These are phyloP conservation scores for Calameuta pallipes DNA, from an alignment of 2,888 invertebrate genomes.

Conservation along the genomic window DNA sequence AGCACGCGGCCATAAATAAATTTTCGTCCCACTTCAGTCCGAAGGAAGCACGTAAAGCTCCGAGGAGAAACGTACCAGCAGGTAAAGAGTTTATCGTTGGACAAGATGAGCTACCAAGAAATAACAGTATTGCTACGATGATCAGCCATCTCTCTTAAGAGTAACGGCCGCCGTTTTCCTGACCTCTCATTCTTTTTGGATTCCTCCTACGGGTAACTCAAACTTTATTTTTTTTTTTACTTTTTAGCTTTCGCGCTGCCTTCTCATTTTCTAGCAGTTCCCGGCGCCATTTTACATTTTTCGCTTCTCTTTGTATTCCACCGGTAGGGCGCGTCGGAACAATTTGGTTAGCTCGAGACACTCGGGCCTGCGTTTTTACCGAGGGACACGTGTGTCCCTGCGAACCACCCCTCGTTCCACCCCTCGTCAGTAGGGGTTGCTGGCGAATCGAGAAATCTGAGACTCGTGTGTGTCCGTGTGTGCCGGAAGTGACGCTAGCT, in stretches of 20 bases:
- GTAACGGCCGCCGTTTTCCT: background rate
- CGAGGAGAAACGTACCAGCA: background rate
- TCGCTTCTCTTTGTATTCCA: constrained; percentile 31
- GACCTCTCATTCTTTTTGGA: background rate
- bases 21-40: background rate
- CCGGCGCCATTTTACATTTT: constrained; percentile 3
- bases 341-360: constrained; percentile 29
- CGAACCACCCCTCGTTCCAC: background rate
- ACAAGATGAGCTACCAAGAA: background rate
- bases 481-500: background rate
- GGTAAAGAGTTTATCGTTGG: background rate
- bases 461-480: background rate
- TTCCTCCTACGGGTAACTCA: too few species aligned
- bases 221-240: background rate
- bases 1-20: background rate
- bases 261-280: constrained; percentile 16
- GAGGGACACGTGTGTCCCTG: background rate
- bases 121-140: background rate
- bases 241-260: background rate
- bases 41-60: background rate
- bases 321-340: constrained; percentile 18
- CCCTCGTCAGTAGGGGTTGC: background rate
- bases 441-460: background rate
- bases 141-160: background rate
- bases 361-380: background rate